Evolutionary conservation across 2,888 invertebrate species (phyloP).

Genomic region (Galerucella nymphaeae): DNA sequence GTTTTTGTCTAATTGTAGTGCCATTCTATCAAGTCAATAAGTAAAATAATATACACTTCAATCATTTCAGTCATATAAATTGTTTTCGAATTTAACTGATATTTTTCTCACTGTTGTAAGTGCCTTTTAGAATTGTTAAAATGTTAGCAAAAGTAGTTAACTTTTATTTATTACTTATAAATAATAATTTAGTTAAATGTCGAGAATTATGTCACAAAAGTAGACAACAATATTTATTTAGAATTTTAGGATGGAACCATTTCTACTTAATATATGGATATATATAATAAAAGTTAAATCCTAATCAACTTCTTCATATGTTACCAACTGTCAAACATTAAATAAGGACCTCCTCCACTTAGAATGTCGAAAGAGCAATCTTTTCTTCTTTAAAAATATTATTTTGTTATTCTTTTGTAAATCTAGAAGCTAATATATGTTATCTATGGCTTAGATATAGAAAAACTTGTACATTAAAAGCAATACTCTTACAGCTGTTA

Average conservation of each 20-base stretch:
- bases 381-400: too few relatives aligned
- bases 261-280: background rate
- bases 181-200: too few relatives aligned
- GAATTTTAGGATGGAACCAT: background rate
- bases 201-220: too few relatives aligned
- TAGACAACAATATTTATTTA: background rate
- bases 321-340: too few relatives aligned
- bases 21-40: background rate
- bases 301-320: background rate
- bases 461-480: too few relatives aligned
- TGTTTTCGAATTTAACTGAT: constrained; percentile 20
- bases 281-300: background rate
- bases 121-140: constrained; percentile 24
- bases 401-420: too few relatives aligned
- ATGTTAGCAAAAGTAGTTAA: background rate
- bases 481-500: background rate
- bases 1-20: background rate
- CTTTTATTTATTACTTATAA: background rate
- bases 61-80: constrained; percentile 4
- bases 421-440: too few relatives aligned
- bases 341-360: too few relatives aligned
- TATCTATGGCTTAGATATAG: too few relatives aligned
- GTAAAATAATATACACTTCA: background rate
- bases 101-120: constrained; percentile 17
- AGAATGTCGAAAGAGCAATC: too few relatives aligned